Evolutionary conservation across 2,797 vertebrate genomes (phyloP).

Genomic region (Agapornis canus): DNA sequence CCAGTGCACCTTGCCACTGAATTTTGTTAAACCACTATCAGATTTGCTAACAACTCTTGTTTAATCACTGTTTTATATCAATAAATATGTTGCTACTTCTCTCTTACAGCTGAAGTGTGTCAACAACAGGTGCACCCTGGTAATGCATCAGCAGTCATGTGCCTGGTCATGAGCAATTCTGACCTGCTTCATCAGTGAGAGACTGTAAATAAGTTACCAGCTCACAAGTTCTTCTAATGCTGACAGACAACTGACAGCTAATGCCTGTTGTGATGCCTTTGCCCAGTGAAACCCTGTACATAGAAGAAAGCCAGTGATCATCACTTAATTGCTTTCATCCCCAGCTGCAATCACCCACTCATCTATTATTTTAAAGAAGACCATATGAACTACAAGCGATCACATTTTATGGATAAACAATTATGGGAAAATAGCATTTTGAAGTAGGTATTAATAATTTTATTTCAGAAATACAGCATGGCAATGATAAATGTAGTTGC

Average conservation of each 20-base stretch:
- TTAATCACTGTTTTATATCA: too few relatives aligned
- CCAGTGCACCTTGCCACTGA: too few relatives aligned
- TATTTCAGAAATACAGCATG: neutral
- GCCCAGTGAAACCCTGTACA: neutral
- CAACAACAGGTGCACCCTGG: neutral
- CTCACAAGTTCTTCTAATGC: neutral
- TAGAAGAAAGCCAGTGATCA: neutral
- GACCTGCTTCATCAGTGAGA: neutral
- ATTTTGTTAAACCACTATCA: too few relatives aligned
- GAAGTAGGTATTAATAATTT: neutral
- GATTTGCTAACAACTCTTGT: too few relatives aligned
- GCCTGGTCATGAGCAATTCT: rapidly evolving
- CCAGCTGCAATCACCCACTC: neutral
- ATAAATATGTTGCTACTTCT: too few relatives aligned
- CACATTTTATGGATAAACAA: neutral
- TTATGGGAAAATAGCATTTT: neutral
- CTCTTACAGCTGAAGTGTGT: too few relatives aligned
- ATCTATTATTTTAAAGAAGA: neutral
- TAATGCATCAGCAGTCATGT: neutral
- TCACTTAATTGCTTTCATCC: neutral
- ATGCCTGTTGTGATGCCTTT: neutral
- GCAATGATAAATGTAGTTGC: neutral
- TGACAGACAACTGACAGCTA: neutral
- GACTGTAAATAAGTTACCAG: neutral
- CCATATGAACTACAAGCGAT: neutral